These are phyloP conservation scores for Zaprionus davidi DNA, from an alignment of 1,140 invertebrate species.

Conservation along the genomic window DNA sequence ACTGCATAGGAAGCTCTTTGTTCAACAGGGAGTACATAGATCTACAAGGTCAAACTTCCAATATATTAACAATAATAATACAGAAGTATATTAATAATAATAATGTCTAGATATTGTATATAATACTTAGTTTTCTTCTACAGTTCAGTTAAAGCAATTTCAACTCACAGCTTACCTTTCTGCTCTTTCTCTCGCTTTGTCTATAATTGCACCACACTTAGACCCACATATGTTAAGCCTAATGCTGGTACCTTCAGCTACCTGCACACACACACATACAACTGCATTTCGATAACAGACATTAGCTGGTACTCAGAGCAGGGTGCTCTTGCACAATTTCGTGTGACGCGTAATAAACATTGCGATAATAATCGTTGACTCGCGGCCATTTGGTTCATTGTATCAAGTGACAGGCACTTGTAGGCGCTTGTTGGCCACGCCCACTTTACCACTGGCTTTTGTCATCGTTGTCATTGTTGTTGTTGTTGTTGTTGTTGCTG, in stretches of 20 bases:
- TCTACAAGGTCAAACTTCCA: too few relatives aligned
- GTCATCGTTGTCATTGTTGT: background rate
- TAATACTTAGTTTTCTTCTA: too few relatives aligned
- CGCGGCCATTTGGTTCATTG: constrained; percentile 41
- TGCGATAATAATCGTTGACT: constrained; percentile 37
- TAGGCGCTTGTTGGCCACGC: constrained; percentile 7
- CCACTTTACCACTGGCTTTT: constrained; percentile 12
- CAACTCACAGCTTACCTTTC: too few relatives aligned
- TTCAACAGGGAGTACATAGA: too few relatives aligned
- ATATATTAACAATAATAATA: too few relatives aligned
- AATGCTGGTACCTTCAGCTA: background rate
- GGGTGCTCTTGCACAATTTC: constrained; percentile 1
- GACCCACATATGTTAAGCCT: background rate
- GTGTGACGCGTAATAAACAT: constrained; percentile 18
- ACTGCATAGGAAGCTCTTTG: too few relatives aligned
- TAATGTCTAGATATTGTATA: too few relatives aligned
- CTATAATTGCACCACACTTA: background rate
- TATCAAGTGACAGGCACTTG: constrained; percentile 39
- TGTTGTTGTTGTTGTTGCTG: constrained; percentile 11
- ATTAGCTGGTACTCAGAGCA: constrained; percentile 6
- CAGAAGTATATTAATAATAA: too few relatives aligned
- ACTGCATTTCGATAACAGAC: constrained; percentile 8
- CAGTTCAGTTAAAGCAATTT: too few relatives aligned
- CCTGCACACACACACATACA: too few relatives aligned
- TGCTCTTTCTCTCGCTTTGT: too few relatives aligned